Conservation (phyloP, 2,797 vertebrate species). For the Propithecus deckenii region DNA sequence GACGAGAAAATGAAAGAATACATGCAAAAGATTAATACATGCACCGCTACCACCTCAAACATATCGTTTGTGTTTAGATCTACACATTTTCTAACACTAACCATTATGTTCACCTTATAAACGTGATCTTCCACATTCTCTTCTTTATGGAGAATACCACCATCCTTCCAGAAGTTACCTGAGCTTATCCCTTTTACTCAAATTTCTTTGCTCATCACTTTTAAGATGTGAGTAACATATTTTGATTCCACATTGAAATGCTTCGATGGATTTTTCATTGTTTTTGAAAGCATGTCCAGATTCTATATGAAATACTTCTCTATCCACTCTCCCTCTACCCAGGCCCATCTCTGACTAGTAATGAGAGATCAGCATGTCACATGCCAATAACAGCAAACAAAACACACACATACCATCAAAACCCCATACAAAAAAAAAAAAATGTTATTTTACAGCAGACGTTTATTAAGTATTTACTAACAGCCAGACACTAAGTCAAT, state of each 20-base stretch:
- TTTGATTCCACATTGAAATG: neutral
- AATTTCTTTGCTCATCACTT: neutral
- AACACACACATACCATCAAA: neutral
- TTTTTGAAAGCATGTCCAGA: neutral
- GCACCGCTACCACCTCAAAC: no score
- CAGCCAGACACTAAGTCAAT: neutral
- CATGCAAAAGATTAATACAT: neutral
- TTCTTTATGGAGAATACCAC: neutral
- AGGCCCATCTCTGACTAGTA: neutral
- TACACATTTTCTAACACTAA: neutral
- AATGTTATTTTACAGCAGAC: neutral
- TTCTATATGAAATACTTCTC: neutral
- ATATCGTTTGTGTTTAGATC: neutral
- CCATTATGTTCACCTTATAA: neutral
- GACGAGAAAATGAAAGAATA: neutral
- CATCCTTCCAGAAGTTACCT: neutral
- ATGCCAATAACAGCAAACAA: neutral
- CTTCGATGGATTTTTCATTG: neutral
- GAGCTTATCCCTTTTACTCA: neutral
- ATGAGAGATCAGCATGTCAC: neutral
- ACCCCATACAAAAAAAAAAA: neutral
- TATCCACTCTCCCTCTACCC: neutral
- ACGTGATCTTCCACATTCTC: neutral
- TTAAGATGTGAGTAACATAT: neutral
- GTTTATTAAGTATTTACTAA: neutral